These are phyloP conservation scores for Notarius quadriscutis DNA, from an alignment of 2,113 vertebrate genomes.

Conservation along the genomic window DNA sequence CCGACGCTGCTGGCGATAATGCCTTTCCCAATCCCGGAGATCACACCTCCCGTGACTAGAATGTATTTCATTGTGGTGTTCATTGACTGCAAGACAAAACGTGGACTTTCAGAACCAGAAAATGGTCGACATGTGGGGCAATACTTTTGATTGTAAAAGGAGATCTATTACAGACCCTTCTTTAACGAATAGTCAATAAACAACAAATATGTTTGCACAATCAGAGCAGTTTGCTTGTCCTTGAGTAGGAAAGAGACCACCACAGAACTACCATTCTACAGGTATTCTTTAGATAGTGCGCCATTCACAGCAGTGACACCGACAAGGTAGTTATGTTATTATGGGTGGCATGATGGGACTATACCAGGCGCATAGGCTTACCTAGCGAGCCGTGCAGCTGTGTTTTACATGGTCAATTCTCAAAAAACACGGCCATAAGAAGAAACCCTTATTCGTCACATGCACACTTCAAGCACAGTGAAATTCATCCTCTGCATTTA, in stretches of 20 bases:
- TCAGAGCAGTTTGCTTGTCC: neutral
- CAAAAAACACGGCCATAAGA: too few relatives aligned
- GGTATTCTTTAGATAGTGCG: neutral
- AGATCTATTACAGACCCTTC: neutral
- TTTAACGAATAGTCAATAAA: neutral
- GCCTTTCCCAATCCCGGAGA: conserved; percentile 97
- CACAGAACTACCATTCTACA: neutral
- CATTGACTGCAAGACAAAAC: conserved; percentile 26
- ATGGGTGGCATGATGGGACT: neutral
- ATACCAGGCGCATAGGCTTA: too few relatives aligned
- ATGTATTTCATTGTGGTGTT: conserved; percentile 90
- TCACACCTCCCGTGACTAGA: conserved; percentile 95
- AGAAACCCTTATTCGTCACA: too few relatives aligned
- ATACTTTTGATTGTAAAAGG: neutral
- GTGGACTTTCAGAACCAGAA: neutral
- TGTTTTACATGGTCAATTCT: too few relatives aligned
- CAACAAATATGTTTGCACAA: neutral
- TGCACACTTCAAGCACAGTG: too few relatives aligned
- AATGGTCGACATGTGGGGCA: neutral
- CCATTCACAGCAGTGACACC: neutral
- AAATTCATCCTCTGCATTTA: too few relatives aligned
- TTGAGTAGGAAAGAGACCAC: neutral
- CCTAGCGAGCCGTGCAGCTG: too few relatives aligned
- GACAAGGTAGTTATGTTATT: too few relatives aligned
- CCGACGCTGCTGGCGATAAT: conserved; percentile 97